Percentiles rank a stretch among this genome's conserved stretches.
These are phyloP conservation scores for Alectoris magna DNA, from an alignment of 2,797 vertebrate genomes.

Conservation along the genomic window DNA sequence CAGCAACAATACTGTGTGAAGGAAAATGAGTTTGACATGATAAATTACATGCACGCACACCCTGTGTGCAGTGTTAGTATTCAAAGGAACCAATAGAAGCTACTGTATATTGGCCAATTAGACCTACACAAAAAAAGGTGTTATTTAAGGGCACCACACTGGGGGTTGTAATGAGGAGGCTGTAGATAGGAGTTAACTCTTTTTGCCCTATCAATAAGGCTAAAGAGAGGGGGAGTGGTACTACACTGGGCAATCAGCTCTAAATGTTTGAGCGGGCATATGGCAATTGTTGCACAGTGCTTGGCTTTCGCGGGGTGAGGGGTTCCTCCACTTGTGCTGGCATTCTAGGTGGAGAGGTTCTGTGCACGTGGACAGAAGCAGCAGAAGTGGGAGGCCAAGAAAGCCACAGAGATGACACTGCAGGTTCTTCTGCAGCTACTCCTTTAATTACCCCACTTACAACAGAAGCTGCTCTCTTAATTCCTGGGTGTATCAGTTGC, in stretches of 20 bases:
- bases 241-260: background rate
- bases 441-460: background rate
- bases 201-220: slow-evolving; percentile 25
- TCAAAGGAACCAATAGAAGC: slow-evolving; percentile 56
- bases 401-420: background rate
- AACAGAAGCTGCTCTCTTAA: background rate
- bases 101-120: slow-evolving; percentile 70
- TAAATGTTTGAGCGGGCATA: background rate
- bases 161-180: slow-evolving; percentile 47
- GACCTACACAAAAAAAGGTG: slow-evolving; percentile 55
- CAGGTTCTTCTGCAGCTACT: background rate
- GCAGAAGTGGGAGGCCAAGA: background rate
- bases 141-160: slow-evolving; percentile 65
- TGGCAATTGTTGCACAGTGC: background rate
- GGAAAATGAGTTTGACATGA: slow-evolving; percentile 72
- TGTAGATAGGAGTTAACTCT: background rate
- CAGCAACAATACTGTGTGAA: slow-evolving; percentile 53
- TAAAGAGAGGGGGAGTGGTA: slow-evolving; percentile 35
- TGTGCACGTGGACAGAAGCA: background rate
- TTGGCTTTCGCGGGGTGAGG: background rate
- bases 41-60: slow-evolving; percentile 60
- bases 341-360: slow-evolving; percentile 1
- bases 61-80: background rate
- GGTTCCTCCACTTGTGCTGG: background rate
- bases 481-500: background rate